Evolutionary conservation across 2,888 invertebrate genomes (phyloP).

Genomic region (Lepeophtheirus nordmannii): DNA sequence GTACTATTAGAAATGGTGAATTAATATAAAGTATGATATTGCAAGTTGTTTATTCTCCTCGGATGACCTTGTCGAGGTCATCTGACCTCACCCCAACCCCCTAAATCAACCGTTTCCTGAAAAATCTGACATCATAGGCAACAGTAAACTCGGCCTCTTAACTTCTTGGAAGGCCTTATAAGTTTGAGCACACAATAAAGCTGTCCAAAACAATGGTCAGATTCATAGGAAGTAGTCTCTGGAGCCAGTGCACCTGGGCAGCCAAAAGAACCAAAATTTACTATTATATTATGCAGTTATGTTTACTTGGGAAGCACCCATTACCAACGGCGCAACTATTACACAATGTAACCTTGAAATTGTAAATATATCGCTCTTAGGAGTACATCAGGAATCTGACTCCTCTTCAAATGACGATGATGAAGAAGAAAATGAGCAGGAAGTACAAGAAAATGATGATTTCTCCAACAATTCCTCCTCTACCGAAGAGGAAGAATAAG

Average conservation of each 20-base stretch:
- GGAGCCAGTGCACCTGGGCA: constrained; percentile 65
- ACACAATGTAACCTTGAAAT: constrained; percentile 63
- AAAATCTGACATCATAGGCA: no score
- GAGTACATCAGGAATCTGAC: neutral
- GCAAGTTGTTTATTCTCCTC: no score
- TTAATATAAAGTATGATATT: no score
- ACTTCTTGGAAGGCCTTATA: constrained; percentile 58
- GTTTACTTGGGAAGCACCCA: constrained; percentile 62
- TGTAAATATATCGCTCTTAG: constrained; percentile 30
- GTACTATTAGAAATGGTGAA: no score
- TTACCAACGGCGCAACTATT: constrained; percentile 61
- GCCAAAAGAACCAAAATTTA: constrained; percentile 46
- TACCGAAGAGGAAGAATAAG: constrained; percentile 16
- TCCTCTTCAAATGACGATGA: neutral
- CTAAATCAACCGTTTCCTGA: no score
- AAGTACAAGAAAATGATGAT: neutral
- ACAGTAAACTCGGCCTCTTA: no score
- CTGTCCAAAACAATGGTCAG: constrained; percentile 63
- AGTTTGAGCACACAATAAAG: constrained; percentile 60
- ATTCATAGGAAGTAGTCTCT: constrained; percentile 51
- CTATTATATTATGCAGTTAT: constrained; percentile 45
- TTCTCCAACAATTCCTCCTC: neutral
- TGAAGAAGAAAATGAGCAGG: neutral
- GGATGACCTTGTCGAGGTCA: no score
- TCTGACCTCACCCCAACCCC: no score